Base-by-base conservation (phyloP, 2,888 invertebrate genomes). In the Apamea monoglypha region DNA sequence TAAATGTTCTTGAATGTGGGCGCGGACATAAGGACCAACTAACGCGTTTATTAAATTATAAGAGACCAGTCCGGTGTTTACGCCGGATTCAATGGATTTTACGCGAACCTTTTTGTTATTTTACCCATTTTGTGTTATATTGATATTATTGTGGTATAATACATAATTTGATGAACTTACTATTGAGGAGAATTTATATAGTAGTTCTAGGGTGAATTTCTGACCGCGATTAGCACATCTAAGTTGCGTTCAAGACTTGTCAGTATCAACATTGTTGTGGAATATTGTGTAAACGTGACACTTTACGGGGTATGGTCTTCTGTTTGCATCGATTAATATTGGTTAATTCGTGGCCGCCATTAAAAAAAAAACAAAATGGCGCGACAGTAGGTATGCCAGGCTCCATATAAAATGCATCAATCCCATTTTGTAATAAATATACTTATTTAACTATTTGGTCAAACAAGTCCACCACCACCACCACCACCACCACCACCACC, bases 1-100 rank as follows among this genome's bases (percentile, higher is more conserved):
- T 71, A 73, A 83, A 86, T 76, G 87, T 40, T 78, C 47, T 77
- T 75, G 74, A 67, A 64, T 74, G 88, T 88, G 87, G 89, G 89
- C 80, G 85, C 80, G 56, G 59, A 83, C 74, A 56, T 74, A 66
- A 72, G 72, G 72, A 79, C 74, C 66, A 66, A 76, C 70, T 77
- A 40, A 74, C 68, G 36, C 16, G 18, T 64, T 63, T 56, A 29
- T 69, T 25, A 44, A 47, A 40, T 59, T 40, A 47, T 47, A 44
- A 25, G 61, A 36, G 78, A 75, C 66, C 66, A n/a, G 73, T 18
- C 53, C 40, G 5, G 2, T 32, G 21, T 63, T 73, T 36, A 66
- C n/a, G 14, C 25, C 10, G 7, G 36, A 53, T 61, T 29, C 0
- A 64, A 53, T 25, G 25, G 6, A 10, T 29, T 69, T 77, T 21